Evolutionary conservation across 2,113 vertebrate species (phyloP).

Genomic region (Vidua chalybeata): DNA sequence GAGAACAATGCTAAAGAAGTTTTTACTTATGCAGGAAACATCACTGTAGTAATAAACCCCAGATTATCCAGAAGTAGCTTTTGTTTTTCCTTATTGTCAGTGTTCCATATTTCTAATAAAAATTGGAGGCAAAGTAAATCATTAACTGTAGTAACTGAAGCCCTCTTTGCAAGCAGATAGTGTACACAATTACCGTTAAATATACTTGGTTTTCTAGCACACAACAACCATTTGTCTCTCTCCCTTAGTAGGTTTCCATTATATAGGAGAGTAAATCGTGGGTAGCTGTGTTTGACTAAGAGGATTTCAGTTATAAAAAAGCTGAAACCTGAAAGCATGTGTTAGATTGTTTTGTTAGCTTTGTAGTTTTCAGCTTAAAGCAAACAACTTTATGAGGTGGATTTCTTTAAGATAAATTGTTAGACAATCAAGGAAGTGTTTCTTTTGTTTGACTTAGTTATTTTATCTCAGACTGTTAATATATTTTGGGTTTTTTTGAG

Average conservation of each 20-base stretch:
- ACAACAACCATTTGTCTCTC: not conserved
- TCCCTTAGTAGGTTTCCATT: not conserved
- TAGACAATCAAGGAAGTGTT: not conserved
- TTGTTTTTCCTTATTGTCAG: not conserved
- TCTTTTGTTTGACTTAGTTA: not conserved
- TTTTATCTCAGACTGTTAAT: not conserved
- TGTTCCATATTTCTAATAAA: not conserved
- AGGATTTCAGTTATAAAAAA: not conserved
- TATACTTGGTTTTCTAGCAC: not conserved
- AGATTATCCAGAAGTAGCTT: not conserved
- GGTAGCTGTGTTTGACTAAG: not conserved
- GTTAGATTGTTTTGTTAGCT: not conserved
- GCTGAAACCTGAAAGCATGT: not conserved
- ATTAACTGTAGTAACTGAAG: not conserved
- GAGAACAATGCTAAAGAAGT: not conserved
- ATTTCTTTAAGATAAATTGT: not conserved
- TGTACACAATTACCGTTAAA: not conserved
- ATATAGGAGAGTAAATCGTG: not conserved
- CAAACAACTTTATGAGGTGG: not conserved
- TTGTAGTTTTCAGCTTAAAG: not conserved
- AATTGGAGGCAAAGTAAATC: slow-evolving; percentile 18
- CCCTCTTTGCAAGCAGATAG: not conserved
- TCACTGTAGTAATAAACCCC: not conserved
- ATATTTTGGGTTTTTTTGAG: not conserved
- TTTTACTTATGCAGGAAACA: not conserved